Conservation (phyloP, 2,888 invertebrate species). For the Ypsolopha sequella region DNA sequence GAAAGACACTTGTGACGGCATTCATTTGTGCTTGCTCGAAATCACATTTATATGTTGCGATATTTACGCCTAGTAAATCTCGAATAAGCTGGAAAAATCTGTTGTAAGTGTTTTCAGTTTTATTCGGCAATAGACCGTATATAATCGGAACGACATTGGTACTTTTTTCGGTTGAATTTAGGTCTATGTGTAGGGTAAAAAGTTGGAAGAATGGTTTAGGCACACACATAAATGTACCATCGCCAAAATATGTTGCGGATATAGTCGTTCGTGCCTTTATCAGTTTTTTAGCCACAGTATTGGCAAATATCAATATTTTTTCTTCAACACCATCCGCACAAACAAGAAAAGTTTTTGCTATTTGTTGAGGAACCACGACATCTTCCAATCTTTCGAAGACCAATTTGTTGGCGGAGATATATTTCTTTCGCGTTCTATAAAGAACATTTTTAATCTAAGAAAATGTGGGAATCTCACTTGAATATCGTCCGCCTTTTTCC, state of each 20-base stretch:
- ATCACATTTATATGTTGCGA: neutral
- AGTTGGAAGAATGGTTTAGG: neutral
- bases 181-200: neutral
- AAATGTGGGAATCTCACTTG: too few relatives aligned
- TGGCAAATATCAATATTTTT: too few relatives aligned
- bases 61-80: neutral
- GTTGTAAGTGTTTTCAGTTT: neutral
- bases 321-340: too few relatives aligned
- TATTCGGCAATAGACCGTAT: constrained; percentile 1
- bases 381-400: too few relatives aligned
- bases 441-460: too few relatives aligned
- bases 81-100: neutral
- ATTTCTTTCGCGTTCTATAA: too few relatives aligned
- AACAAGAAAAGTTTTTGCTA: too few relatives aligned
- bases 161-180: neutral
- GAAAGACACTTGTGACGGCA: neutral
- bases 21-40: neutral
- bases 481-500: too few relatives aligned
- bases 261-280: too few relatives aligned
- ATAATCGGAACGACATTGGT: constrained; percentile 2
- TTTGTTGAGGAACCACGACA: too few relatives aligned
- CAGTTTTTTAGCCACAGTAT: too few relatives aligned
- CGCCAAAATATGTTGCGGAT: neutral
- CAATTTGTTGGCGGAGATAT: too few relatives aligned
- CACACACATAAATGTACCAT: neutral